phyloP scores from a whole-genome alignment of 2,797 vertebrate species.

The Pygocentrus nattereri region DNA sequence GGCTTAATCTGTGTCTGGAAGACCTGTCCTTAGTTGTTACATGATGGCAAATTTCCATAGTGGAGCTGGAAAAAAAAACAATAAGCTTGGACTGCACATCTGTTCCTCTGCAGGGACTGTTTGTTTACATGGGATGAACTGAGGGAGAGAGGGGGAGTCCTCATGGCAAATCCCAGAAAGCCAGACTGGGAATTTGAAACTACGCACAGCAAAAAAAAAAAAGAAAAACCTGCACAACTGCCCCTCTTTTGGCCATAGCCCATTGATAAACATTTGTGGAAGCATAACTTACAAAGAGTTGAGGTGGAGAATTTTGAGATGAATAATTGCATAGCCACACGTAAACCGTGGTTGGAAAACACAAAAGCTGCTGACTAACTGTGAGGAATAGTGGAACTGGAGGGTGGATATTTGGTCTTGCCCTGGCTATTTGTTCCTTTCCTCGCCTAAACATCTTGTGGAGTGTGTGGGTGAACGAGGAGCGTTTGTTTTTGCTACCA shows the following conservation, averaged over 20 bases:
- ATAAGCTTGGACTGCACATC: slow-evolving; percentile 55
- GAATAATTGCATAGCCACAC: slow-evolving; percentile 73
- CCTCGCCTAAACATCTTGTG: slow-evolving; percentile 68
- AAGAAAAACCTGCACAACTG: slow-evolving; percentile 20
- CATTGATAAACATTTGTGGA: slow-evolving; percentile 57
- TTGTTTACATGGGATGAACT: slow-evolving; percentile 62
- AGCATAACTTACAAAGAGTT: slow-evolving; percentile 65
- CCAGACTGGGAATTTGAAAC: slow-evolving; percentile 48
- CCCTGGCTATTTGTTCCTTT: slow-evolving; percentile 56
- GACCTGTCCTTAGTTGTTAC: slow-evolving; percentile 61
- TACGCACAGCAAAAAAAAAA: slow-evolving; percentile 32
- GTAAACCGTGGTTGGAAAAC: slow-evolving; percentile 79
- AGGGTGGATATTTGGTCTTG: slow-evolving; percentile 61
- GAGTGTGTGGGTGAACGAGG: slow-evolving; percentile 48
- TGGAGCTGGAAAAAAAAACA: slow-evolving; percentile 50
- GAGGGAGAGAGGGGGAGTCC: slow-evolving; percentile 41
- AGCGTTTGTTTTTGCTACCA: slow-evolving; percentile 55
- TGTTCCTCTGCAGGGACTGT: slow-evolving; percentile 58
- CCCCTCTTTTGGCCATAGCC: slow-evolving; percentile 38
- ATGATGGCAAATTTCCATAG: slow-evolving; percentile 56
- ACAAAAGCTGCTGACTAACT: slow-evolving; percentile 80
- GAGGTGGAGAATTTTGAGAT: slow-evolving; percentile 66
- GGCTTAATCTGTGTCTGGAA: neutral
- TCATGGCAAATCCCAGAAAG: slow-evolving; percentile 52
- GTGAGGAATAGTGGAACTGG: slow-evolving; percentile 63